Conservation (phyloP, 1,140 invertebrate genomes). For the Heliconius himera region DNA sequence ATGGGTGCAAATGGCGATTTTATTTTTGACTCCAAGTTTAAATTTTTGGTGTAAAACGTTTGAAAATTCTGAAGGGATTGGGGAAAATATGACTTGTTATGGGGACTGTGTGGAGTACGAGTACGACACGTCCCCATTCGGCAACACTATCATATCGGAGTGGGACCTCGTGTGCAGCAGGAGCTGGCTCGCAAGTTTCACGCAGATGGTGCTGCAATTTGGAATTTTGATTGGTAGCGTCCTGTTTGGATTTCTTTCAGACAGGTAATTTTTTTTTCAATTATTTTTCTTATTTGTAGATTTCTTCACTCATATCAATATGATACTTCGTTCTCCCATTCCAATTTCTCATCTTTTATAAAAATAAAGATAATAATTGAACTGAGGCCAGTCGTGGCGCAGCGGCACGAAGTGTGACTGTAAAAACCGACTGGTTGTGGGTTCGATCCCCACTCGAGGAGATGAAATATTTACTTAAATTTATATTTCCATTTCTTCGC, state of each 20-base stretch:
- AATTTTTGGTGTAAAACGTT: conserved; percentile 54
- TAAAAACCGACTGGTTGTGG: too few species aligned
- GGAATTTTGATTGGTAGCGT: conserved; percentile 80
- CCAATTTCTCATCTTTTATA: too few species aligned
- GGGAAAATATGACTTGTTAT: conserved; percentile 62
- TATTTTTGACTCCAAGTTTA: conserved; percentile 68
- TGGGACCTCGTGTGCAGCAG: conserved; percentile 81
- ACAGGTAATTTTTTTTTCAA: conserved; percentile 60
- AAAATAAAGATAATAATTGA: too few species aligned
- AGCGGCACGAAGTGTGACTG: too few species aligned
- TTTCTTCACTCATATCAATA: too few species aligned
- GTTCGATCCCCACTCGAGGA: too few species aligned
- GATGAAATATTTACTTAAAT: too few species aligned
- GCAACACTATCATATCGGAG: conserved; percentile 79
- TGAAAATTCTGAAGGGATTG: conserved; percentile 41
- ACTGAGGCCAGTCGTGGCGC: too few species aligned
- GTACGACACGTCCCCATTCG: conserved; percentile 75
- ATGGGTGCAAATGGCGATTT: conserved; percentile 82
- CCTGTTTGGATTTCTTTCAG: conserved; percentile 79
- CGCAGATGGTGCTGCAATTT: conserved; percentile 79
- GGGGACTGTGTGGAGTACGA: conserved; percentile 54
- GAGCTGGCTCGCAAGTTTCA: conserved; percentile 76
- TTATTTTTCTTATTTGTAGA: not conserved
- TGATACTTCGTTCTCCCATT: too few species aligned
- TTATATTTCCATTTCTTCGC: too few species aligned